Evolutionary conservation across 2,888 invertebrate genomes (phyloP).

Genomic region (Campoplex capitator): DNA sequence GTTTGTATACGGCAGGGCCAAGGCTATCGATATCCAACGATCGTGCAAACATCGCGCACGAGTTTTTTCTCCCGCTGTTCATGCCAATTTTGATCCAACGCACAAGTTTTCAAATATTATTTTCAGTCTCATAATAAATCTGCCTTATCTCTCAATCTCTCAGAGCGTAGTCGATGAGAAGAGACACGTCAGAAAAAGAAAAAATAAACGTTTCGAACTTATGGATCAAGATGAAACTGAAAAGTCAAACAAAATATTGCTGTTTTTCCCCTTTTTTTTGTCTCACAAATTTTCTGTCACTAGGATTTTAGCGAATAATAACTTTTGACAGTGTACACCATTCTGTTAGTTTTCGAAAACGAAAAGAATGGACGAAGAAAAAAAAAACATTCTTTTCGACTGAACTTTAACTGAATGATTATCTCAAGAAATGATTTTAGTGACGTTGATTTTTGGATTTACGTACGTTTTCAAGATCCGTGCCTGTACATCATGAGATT

Average conservation of each 20-base stretch:
- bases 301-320: background rate
- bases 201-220: background rate
- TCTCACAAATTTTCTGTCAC: background rate
- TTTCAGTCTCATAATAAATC: background rate
- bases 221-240: background rate
- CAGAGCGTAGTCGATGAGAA: background rate
- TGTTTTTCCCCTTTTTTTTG: too few species aligned
- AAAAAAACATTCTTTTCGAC: too few species aligned
- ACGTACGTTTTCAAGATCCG: constrained; percentile 90
- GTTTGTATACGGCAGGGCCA: background rate
- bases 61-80: background rate
- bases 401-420: background rate
- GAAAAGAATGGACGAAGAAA: too few species aligned
- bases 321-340: background rate
- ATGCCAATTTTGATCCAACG: background rate
- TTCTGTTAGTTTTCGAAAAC: too few species aligned
- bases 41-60: background rate
- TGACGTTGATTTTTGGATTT: background rate
- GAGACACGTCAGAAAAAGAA: background rate
- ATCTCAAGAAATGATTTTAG: background rate
- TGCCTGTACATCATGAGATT: constrained; percentile 98
- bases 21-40: background rate
- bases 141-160: background rate
- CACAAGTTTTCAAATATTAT: background rate
- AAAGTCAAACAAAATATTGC: background rate